These are phyloP conservation scores for Hemibagrus wyckioides DNA, from an alignment of 2,113 vertebrate species.

Conservation along the genomic window DNA sequence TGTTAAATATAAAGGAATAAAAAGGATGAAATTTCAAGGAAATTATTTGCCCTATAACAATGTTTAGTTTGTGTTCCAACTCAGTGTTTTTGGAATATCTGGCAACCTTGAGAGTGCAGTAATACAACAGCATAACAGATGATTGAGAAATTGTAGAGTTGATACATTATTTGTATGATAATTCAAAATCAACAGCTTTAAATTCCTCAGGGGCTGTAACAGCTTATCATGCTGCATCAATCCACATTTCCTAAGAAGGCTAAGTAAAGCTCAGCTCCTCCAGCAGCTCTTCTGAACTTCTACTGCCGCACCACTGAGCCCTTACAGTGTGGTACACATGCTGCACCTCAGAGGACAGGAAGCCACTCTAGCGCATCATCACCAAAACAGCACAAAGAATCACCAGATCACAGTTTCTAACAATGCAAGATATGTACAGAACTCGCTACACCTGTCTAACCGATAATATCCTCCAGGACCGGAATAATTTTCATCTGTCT, in stretches of 20 bases:
- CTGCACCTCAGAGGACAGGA: neutral
- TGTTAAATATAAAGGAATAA: neutral
- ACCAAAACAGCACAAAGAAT: conserved; percentile 1
- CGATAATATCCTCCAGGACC: neutral
- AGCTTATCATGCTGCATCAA: neutral
- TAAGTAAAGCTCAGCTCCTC: neutral
- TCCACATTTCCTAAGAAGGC: neutral
- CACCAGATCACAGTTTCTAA: neutral
- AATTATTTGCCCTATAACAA: too few relatives aligned
- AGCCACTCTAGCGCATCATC: neutral
- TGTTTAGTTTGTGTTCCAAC: neutral
- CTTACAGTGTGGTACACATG: neutral
- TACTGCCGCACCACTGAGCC: neutral
- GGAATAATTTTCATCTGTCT: neutral
- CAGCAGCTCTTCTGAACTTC: neutral
- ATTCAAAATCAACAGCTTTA: neutral
- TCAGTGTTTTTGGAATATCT: neutral
- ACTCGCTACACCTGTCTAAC: neutral
- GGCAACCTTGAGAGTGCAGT: neutral
- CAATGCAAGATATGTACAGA: neutral
- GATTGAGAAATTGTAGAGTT: neutral
- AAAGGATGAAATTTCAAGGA: too few relatives aligned
- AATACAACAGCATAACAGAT: neutral
- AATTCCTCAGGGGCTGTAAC: neutral
- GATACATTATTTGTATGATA: neutral